A percentile compares a stretch with the other conserved stretches of the same genome.
These are phyloP conservation scores for Furcifer pardalis DNA, from an alignment of 2,797 vertebrate species.

Conservation along the genomic window DNA sequence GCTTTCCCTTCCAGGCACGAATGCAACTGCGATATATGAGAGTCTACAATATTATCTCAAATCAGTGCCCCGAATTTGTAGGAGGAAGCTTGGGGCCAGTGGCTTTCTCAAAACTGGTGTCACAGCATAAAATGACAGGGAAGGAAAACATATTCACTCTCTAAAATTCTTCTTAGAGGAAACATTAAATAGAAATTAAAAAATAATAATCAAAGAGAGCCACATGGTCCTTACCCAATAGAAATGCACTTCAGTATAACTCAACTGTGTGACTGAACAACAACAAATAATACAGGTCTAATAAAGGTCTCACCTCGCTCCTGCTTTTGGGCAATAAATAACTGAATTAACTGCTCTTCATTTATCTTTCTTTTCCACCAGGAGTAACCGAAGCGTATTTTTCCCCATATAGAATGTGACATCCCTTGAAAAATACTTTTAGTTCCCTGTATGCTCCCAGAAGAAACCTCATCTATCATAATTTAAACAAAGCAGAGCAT, in stretches of 20 bases:
- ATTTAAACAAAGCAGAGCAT: background rate
- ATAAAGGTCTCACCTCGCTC: no score
- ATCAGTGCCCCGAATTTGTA: background rate
- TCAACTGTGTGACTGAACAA: no score
- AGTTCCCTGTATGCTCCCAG: no score
- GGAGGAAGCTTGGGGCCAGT: background rate
- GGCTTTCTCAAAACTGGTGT: background rate
- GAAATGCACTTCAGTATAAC: no score
- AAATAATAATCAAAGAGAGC: no score
- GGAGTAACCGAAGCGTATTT: background rate
- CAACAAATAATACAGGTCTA: no score
- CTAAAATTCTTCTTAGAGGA: background rate
- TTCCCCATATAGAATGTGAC: background rate
- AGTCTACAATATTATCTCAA: background rate
- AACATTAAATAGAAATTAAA: background rate
- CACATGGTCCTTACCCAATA: no score
- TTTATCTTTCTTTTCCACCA: background rate
- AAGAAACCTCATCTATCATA: background rate
- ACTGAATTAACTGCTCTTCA: background rate
- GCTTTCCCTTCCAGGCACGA: no score
- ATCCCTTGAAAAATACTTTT: background rate
- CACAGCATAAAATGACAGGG: background rate
- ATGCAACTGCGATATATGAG: no score
- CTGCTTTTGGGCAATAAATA: background rate
- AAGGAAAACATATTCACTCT: background rate